Conservation (phyloP, 2,888 invertebrate species). For the Philereme transversata region DNA sequence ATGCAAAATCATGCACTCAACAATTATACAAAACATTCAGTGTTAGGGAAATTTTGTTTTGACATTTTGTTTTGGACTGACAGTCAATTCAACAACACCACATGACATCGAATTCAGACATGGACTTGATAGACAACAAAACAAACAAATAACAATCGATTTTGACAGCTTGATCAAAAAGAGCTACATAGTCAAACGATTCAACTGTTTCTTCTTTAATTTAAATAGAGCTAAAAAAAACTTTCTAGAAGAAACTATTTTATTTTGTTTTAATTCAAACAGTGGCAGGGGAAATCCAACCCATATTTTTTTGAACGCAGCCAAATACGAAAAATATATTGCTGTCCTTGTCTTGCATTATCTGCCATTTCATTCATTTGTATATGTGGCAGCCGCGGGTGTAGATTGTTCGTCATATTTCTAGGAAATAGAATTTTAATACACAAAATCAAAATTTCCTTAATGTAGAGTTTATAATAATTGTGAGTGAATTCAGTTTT, state of each 20-base stretch:
- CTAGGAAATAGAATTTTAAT: slow-evolving; percentile 56
- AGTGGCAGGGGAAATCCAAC: neutral
- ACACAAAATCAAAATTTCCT: slow-evolving; percentile 52
- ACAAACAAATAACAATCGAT: too few species aligned
- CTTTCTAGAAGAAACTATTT: neutral
- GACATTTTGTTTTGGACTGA: too few species aligned
- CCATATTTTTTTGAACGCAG: slow-evolving; percentile 45
- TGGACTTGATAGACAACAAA: too few species aligned
- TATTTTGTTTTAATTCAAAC: neutral
- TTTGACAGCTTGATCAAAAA: neutral
- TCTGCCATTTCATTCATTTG: slow-evolving; percentile 78
- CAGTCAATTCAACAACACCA: too few species aligned
- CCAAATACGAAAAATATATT: slow-evolving; percentile 38
- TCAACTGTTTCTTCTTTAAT: neutral
- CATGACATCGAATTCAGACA: too few species aligned
- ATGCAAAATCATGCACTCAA: slow-evolving; percentile 59
- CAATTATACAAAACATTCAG: slow-evolving; percentile 11
- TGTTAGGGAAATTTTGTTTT: too few species aligned
- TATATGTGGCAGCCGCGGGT: slow-evolving; percentile 82
- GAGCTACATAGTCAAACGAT: too few species aligned
- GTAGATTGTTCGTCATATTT: slow-evolving; percentile 69
- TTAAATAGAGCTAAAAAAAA: neutral
- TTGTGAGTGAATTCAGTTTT: slow-evolving; percentile 65
- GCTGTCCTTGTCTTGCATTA: slow-evolving; percentile 51
- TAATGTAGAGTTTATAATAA: slow-evolving; percentile 74